Evolutionary conservation across 2,888 invertebrate genomes (phyloP), one percentile per base, ranked within the genome.

Genomic region (Automeris io): DNA sequence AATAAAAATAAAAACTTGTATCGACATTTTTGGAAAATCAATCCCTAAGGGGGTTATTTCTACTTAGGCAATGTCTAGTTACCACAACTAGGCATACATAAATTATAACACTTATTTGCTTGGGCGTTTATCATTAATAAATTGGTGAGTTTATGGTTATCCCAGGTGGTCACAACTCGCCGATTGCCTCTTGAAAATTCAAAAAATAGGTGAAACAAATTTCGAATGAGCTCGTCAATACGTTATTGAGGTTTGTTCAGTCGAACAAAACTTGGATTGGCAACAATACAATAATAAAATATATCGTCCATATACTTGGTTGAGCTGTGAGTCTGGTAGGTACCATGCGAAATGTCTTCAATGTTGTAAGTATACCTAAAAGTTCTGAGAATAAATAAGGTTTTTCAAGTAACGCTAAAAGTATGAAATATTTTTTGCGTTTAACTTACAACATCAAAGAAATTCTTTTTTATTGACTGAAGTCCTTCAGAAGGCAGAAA

Each of bases 211-310:
- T 77, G 77, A 71, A 67, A 65, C 38, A 40, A 42, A 46, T 47
- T 45, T 40, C 40, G 44, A 53, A 45, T 42, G 43, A 42, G 40
- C 46, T 39, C 42, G 42, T 46, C 46, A 41, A 40, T 38, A 34
- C 43, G 40, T 51, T 51, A 50, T 54, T 48, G 49, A 44, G 48
- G 38, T 46, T 46, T 48, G 48, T 53, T 51, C 49, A 37, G 33
- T 33, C 18, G 32, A 39, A 37, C 24, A 36, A 40, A 35, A 49
- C 49, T 52, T 49, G 51, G 52, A 50, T 55, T 60, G 61, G 62
- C 57, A 80, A 81, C 80, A 81, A 83, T 83, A 70, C 70, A 45
- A 49, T 79, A 69, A 82, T 83, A 83, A 83, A 83, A 77, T 50
- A 70, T 72, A 77, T 72, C 61, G 59, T 59, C 53, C 52, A 54